These are phyloP conservation scores for Dicentrarchus labrax DNA, from an alignment of 2,113 vertebrate species.

Conservation along the genomic window DNA sequence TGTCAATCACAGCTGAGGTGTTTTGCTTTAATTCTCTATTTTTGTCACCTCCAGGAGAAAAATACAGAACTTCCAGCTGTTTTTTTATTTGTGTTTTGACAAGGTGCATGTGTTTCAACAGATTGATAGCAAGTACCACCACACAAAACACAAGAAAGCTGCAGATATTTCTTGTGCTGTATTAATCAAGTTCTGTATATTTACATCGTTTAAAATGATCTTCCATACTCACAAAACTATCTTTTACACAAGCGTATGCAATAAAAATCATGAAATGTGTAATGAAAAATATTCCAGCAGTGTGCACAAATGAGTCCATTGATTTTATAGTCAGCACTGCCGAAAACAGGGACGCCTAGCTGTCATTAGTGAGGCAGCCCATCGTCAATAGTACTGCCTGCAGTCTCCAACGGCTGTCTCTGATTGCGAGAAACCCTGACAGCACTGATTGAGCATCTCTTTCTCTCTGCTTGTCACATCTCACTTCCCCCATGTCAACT, in stretches of 20 bases:
- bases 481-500: slow-evolving; percentile 74
- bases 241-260: slow-evolving; percentile 7
- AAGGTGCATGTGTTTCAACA: slow-evolving; percentile 28
- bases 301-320: slow-evolving; percentile 60
- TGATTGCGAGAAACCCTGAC: slow-evolving; percentile 70
- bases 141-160: neutral
- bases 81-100: slow-evolving; percentile 28
- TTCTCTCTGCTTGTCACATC: slow-evolving; percentile 76
- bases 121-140: slow-evolving; percentile 19
- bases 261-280: slow-evolving; percentile 38
- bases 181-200: slow-evolving; percentile 38
- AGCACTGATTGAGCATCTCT: slow-evolving; percentile 77
- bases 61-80: slow-evolving; percentile 15
- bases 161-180: slow-evolving; percentile 18
- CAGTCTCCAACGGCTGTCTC: slow-evolving; percentile 53
- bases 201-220: slow-evolving; percentile 28
- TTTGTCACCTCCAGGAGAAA: slow-evolving; percentile 25
- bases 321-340: slow-evolving; percentile 58
- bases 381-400: slow-evolving; percentile 56
- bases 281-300: slow-evolving; percentile 50
- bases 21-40: slow-evolving; percentile 22
- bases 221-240: neutral
- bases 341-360: slow-evolving; percentile 60
- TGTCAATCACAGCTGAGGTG: slow-evolving; percentile 42
- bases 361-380: slow-evolving; percentile 68